These are phyloP conservation scores for Anarrhichthys ocellatus DNA, from an alignment of 2,113 vertebrate species.

Conservation along the genomic window DNA sequence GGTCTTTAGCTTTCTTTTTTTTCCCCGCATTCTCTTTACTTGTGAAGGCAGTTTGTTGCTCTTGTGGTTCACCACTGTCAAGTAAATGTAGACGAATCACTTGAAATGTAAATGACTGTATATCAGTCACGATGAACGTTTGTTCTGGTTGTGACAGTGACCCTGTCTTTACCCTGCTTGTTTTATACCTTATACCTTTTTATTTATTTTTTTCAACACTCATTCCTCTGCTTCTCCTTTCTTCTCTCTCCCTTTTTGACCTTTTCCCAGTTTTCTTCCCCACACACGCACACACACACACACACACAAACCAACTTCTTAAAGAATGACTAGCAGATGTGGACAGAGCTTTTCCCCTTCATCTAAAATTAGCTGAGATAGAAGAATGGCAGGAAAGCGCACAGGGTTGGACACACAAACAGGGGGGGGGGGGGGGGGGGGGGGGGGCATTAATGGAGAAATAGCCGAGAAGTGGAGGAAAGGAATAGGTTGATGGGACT, in stretches of 20 bases:
- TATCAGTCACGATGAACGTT: constrained; percentile 49
- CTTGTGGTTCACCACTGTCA: constrained; percentile 60
- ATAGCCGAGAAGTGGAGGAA: constrained; percentile 58
- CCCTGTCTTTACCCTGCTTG: constrained; percentile 28
- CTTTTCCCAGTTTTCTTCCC: constrained; percentile 54
- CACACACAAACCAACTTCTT: constrained; percentile 26
- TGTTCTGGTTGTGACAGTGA: constrained; percentile 32
- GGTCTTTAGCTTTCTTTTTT: constrained; percentile 49
- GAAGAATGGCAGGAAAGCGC: constrained; percentile 81
- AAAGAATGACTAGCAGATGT: constrained; percentile 75
- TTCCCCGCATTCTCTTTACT: constrained; percentile 47
- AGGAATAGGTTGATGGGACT: constrained; percentile 67
- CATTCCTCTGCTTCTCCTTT: constrained; percentile 17
- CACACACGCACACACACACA: constrained; percentile 8
- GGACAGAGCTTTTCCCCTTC: constrained; percentile 68
- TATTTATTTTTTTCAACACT: constrained; percentile 43
- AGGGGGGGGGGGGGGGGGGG: constrained; percentile 8
- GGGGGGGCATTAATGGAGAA: constrained; percentile 47
- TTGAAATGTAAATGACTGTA: constrained; percentile 49
- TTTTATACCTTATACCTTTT: constrained; percentile 38
- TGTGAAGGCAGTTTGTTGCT: constrained; percentile 52
- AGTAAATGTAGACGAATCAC: constrained; percentile 53
- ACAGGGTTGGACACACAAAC: constrained; percentile 62
- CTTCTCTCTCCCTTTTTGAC: constrained; percentile 46
- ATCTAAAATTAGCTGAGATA: constrained; percentile 78